Conservation (phyloP, 2,888 invertebrate genomes). For the Operophtera brumata region DNA sequence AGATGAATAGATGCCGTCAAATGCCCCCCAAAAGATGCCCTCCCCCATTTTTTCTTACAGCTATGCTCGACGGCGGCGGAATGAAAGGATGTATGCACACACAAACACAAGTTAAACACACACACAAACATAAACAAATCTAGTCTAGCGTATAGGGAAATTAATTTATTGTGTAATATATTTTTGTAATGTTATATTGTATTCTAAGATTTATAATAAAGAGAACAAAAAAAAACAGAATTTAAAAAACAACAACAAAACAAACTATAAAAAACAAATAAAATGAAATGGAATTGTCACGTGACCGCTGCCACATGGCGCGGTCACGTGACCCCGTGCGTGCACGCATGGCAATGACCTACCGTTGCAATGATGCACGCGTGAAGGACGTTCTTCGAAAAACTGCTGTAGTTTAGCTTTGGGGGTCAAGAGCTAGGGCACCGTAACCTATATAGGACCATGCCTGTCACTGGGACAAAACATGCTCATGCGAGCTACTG, state of each 20-base stretch:
- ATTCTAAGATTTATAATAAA: constrained; percentile 79
- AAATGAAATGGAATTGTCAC: constrained; percentile 37
- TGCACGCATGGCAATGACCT: constrained; percentile 70
- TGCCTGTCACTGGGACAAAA: not conserved
- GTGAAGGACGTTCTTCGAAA: constrained; percentile 38
- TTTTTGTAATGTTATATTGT: constrained; percentile 79
- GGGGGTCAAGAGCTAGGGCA: constrained; percentile 64
- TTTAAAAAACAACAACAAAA: constrained; percentile 55
- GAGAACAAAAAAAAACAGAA: constrained; percentile 71
- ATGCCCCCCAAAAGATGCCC: constrained; percentile 72
- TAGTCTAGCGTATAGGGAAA: constrained; percentile 64
- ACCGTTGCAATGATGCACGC: constrained; percentile 49
- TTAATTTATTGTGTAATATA: constrained; percentile 69
- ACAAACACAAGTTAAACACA: constrained; percentile 50
- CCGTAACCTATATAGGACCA: not conserved
- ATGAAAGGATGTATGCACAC: constrained; percentile 44
- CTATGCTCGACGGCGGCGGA: constrained; percentile 65
- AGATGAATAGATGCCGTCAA: constrained; percentile 81
- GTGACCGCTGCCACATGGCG: constrained; percentile 41
- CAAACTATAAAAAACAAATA: constrained; percentile 44
- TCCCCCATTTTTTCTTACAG: constrained; percentile 73
- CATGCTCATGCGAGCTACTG: not conserved
- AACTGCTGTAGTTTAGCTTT: constrained; percentile 44
- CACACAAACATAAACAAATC: constrained; percentile 45
- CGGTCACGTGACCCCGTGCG: constrained; percentile 55